phyloP scores from a whole-genome alignment of 2,888 invertebrate genomes.

The Cerceris ruficornis region DNA sequence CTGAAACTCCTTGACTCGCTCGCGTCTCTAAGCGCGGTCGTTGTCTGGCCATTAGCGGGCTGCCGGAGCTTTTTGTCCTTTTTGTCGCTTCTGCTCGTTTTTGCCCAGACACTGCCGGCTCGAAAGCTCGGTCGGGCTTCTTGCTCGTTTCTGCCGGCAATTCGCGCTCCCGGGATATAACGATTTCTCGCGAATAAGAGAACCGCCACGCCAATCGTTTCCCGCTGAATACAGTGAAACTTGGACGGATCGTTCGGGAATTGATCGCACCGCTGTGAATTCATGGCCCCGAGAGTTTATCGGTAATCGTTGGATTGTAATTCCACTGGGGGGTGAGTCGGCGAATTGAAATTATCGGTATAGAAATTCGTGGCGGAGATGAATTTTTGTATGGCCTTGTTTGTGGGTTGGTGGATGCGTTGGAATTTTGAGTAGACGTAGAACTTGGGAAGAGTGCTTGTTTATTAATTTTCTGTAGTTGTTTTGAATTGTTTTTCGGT shows the following conservation, averaged over 20 bases:
- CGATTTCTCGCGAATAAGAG: constrained; percentile 37
- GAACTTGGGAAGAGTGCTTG: too few species aligned
- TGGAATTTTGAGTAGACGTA: too few species aligned
- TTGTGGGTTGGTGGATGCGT: too few species aligned
- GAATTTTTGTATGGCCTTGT: too few species aligned
- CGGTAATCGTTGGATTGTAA: too few species aligned
- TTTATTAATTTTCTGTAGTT: too few species aligned
- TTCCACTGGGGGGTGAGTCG: too few species aligned
- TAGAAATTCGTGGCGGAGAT: too few species aligned
- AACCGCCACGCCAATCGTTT: neutral
- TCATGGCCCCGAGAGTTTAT: neutral
- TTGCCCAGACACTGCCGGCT: constrained; percentile 38
- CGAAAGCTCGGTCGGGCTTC: constrained; percentile 49
- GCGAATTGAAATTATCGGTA: too few species aligned
- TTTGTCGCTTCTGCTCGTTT: constrained; percentile 51
- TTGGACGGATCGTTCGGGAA: constrained; percentile 15
- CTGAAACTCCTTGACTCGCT: constrained; percentile 43
- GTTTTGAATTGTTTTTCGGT: too few species aligned
- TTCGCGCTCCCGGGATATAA: constrained; percentile 35
- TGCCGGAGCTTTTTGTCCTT: constrained; percentile 48
- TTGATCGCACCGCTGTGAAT: constrained; percentile 1
- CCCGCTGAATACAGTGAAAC: neutral
- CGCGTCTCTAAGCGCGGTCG: constrained; percentile 52
- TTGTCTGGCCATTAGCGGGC: constrained; percentile 73
- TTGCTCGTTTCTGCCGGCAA: constrained; percentile 47